Evolutionary conservation across 2,797 vertebrate species (phyloP).

Genomic region (Crossoptilon crossoptilon): DNA sequence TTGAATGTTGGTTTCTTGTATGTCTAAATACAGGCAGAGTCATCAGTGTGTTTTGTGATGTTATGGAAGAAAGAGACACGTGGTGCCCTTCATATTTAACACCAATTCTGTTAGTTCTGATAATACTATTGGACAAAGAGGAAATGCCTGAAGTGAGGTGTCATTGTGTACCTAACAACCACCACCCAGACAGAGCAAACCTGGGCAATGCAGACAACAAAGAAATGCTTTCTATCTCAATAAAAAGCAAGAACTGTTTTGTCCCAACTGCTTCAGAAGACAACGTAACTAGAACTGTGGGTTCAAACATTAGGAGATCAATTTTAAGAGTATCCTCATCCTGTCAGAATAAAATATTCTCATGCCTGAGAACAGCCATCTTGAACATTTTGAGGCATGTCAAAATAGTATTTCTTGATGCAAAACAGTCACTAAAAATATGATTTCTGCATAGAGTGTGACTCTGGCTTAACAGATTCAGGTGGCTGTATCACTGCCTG

Average conservation of each 20-base stretch:
- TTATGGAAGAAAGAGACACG: neutral
- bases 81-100: no score
- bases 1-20: neutral
- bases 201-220: neutral
- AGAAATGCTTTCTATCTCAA: neutral
- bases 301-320: neutral
- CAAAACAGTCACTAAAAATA: conserved; percentile 24
- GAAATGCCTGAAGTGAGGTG: neutral
- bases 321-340: neutral
- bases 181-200: neutral
- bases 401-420: conserved; percentile 30
- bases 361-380: neutral
- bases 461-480: neutral
- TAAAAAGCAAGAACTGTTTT: neutral
- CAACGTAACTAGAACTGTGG: neutral
- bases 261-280: neutral
- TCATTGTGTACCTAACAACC: neutral
- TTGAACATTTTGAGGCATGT: conserved; percentile 6
- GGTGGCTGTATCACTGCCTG: neutral
- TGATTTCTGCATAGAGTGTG: neutral
- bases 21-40: neutral
- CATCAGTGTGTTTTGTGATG: neutral
- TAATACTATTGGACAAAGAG: neutral
- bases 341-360: conserved; percentile 17
- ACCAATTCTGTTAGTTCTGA: neutral